Evolutionary conservation across 2,888 invertebrate species (phyloP).

Genomic region (Xiphydria camelus): DNA sequence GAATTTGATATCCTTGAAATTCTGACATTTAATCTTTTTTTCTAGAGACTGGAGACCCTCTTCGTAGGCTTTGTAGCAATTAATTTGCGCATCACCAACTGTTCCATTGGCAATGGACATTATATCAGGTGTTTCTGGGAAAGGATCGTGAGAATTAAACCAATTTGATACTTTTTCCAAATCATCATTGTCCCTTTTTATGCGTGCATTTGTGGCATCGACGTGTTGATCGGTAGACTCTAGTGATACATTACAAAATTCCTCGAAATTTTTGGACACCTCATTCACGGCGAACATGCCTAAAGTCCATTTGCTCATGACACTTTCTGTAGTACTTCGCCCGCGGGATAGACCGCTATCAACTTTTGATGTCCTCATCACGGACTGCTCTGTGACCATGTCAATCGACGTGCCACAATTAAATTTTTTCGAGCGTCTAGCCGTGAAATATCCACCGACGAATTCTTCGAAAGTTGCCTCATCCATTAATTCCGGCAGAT

Average conservation of each 20-base stretch:
- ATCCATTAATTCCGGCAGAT: slow-evolving; percentile 18
- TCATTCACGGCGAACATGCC: background rate
- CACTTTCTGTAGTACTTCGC: slow-evolving; percentile 24
- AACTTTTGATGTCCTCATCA: slow-evolving; percentile 2
- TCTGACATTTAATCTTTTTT: slow-evolving; percentile 1
- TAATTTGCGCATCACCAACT: background rate
- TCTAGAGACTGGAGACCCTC: too few species aligned
- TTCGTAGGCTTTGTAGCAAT: slow-evolving; percentile 5
- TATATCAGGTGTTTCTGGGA: background rate
- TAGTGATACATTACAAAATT: slow-evolving; percentile 28
- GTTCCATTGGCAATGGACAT: background rate
- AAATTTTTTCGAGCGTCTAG: slow-evolving; percentile 25
- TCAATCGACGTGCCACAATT: slow-evolving; percentile 26
- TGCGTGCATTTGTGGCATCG: slow-evolving; percentile 24
- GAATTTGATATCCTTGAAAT: slow-evolving; percentile 2
- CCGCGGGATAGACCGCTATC: slow-evolving; percentile 12
- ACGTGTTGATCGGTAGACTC: slow-evolving; percentile 9
- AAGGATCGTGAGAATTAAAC: slow-evolving; percentile 1
- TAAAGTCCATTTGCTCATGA: slow-evolving; percentile 15
- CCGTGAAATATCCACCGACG: slow-evolving; percentile 19
- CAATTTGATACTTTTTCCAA: slow-evolving; percentile 11
- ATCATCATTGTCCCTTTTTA: slow-evolving; percentile 17
- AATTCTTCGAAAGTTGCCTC: slow-evolving; percentile 19
- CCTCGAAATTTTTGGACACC: slow-evolving; percentile 26
- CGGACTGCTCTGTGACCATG: slow-evolving; percentile 2